Conservation (phyloP, 2,888 invertebrate genomes). For the Eupithecia tripunctaria region DNA sequence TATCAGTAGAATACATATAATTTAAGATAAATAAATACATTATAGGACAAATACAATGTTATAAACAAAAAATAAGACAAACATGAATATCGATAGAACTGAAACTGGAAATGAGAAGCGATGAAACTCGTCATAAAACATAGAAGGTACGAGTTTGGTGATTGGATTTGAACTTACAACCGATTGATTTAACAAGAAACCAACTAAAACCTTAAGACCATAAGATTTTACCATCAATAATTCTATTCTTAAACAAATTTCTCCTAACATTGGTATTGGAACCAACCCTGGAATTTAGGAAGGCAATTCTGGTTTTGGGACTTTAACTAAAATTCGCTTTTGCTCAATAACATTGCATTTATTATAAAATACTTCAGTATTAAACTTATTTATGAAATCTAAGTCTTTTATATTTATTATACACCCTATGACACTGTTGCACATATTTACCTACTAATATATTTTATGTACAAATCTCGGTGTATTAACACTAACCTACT, state of each 20-base stretch:
- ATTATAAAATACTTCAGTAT: background rate
- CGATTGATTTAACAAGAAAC: constrained; percentile 1
- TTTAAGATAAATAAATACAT: background rate
- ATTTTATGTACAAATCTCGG: background rate
- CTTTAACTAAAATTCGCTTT: background rate
- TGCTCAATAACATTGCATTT: background rate
- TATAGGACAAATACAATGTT: background rate
- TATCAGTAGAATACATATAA: background rate
- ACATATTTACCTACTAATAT: background rate
- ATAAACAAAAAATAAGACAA: background rate
- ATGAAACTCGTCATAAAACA: background rate
- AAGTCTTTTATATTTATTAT: background rate
- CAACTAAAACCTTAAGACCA: background rate
- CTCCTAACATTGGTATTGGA: background rate
- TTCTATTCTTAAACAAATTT: background rate
- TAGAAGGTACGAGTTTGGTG: constrained; percentile 7
- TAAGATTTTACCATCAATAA: background rate
- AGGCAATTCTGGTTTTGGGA: constrained; percentile 6
- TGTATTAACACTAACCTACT: background rate
- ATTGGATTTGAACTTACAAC: background rate
- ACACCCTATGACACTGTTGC: background rate
- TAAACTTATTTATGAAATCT: background rate
- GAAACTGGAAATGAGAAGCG: background rate
- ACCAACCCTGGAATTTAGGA: background rate
- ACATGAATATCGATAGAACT: background rate